These are phyloP conservation scores for Perca fluviatilis DNA, from an alignment of 2,113 vertebrate species.

Conservation along the genomic window DNA sequence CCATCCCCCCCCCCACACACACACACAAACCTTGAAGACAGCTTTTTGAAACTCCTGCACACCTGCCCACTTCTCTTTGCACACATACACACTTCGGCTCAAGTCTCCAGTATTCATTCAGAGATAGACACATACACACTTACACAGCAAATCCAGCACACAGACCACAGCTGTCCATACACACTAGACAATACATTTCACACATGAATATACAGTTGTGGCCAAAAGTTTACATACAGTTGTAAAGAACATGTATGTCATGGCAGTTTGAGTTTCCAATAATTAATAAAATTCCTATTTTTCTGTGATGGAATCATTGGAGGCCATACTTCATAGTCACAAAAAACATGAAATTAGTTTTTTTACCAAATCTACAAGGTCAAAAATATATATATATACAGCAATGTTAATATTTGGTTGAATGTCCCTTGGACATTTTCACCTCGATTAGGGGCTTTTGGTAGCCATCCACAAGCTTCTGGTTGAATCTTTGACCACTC, in stretches of 20 bases:
- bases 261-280: no score
- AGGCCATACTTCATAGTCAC: no score
- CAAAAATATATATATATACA: no score
- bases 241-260: no score
- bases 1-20: not conserved
- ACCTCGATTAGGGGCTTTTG: not conserved
- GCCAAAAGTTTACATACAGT: no score
- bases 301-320: no score
- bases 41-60: not conserved
- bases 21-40: not conserved
- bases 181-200: not conserved
- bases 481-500: no score
- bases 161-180: not conserved
- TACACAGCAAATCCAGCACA: not conserved
- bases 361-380: no score
- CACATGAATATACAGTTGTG: not conserved
- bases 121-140: slow-evolving; percentile 4
- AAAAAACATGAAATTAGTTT: no score
- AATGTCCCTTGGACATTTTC: not conserved
- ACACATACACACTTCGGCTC: not conserved
- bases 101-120: slow-evolving; percentile 1
- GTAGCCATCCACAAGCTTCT: not conserved
- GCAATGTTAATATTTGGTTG: no score
- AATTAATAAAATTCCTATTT: no score
- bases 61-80: slow-evolving; percentile 3